These are phyloP conservation scores for Xenopus laevis DNA, from an alignment of 2,113 vertebrate species.

Conservation along the genomic window DNA sequence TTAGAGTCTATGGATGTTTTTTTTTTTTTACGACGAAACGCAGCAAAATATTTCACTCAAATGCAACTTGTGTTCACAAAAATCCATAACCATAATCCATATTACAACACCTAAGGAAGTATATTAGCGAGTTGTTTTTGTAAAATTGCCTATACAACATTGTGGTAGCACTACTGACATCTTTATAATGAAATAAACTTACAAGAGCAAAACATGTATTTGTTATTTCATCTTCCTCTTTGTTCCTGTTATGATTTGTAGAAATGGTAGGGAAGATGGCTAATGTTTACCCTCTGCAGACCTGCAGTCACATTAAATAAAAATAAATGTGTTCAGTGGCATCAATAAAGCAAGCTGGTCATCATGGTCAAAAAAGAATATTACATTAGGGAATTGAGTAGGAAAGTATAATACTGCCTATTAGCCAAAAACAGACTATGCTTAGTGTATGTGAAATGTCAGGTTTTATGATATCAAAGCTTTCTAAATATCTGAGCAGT, in stretches of 20 bases:
- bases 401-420: conserved; percentile 26
- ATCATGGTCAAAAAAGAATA: conserved; percentile 36
- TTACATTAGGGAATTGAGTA: conserved; percentile 31
- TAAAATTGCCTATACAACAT: too few relatives aligned
- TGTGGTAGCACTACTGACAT: neutral
- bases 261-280: conserved; percentile 3
- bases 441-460: conserved; percentile 24
- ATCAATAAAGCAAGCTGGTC: conserved; percentile 35
- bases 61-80: too few relatives aligned
- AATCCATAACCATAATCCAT: too few relatives aligned
- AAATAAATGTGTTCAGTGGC: conserved; percentile 15
- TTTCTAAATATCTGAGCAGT: neutral
- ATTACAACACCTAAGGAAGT: too few relatives aligned
- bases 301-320: conserved; percentile 29
- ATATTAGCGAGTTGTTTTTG: too few relatives aligned
- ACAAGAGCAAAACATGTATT: neutral
- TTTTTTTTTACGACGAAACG: too few relatives aligned
- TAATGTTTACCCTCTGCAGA: conserved; percentile 33
- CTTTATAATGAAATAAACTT: conserved; percentile 12
- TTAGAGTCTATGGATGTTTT: too few relatives aligned
- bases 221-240: neutral
- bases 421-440: conserved; percentile 25
- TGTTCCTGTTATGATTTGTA: conserved; percentile 13
- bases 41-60: too few relatives aligned
- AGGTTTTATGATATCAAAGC: conserved; percentile 21